Conservation (phyloP, 2,113 vertebrate species). For the Catharus minimus region DNA sequence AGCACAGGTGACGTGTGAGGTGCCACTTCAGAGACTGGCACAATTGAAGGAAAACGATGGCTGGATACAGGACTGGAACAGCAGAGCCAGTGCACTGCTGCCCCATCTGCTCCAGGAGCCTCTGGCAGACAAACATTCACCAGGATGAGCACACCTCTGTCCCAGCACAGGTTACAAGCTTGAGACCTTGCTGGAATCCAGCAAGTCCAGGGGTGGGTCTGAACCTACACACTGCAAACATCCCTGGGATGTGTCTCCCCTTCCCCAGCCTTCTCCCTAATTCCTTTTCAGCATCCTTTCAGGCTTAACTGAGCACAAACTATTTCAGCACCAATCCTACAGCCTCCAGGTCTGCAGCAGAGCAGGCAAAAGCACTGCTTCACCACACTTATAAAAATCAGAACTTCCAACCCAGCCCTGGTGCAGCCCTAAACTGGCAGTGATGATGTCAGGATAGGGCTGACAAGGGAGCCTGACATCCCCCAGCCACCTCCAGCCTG, state of each 20-base stretch:
- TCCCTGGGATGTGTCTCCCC: not conserved
- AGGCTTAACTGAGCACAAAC: not conserved
- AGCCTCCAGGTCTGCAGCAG: not conserved
- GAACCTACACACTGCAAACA: not conserved
- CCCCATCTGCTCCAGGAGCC: not conserved
- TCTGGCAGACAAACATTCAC: not conserved
- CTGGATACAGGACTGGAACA: not conserved
- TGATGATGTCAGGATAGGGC: not conserved
- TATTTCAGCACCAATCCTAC: not conserved
- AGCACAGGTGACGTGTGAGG: not conserved
- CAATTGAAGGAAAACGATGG: fast-evolving
- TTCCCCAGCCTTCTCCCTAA: not conserved
- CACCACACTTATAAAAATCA: not conserved
- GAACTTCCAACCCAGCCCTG: not conserved
- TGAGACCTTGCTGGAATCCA: not conserved
- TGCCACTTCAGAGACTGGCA: not conserved
- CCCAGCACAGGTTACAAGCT: not conserved
- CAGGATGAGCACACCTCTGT: not conserved
- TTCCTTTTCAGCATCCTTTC: not conserved
- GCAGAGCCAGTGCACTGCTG: not conserved
- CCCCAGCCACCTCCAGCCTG: not conserved
- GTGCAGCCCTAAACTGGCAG: not conserved
- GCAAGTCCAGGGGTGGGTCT: fast-evolving
- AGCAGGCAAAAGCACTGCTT: not conserved
- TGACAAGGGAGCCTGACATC: not conserved